Conservation (phyloP, 2,888 invertebrate genomes). For the Caenorhabditis sinica region DNA sequence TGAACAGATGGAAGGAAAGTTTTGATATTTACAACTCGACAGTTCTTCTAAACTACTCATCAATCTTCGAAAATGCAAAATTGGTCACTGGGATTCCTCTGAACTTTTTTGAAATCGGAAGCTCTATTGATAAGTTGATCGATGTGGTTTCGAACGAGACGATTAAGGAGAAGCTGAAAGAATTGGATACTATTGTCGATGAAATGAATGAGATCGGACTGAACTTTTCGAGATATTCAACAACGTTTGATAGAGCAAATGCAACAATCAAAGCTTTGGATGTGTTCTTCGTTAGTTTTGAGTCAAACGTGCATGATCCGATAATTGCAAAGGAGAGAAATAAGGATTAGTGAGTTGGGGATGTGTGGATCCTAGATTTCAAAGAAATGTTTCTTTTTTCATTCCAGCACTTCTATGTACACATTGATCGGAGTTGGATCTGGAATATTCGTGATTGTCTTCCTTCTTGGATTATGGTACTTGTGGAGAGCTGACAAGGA, state of each 20-base stretch:
- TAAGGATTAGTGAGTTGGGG: not conserved
- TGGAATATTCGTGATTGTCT: not conserved
- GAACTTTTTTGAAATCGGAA: not conserved
- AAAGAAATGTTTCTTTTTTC: not conserved
- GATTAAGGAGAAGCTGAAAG: not conserved
- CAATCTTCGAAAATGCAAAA: not conserved
- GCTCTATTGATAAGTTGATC: not conserved
- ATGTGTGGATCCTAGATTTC: not conserved
- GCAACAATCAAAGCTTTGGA: not conserved
- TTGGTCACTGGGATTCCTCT: not conserved
- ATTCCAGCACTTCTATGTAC: not conserved
- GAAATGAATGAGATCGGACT: slow-evolving; percentile 2
- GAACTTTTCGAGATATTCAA: slow-evolving; percentile 8
- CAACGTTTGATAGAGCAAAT: not conserved
- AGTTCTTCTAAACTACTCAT: not conserved
- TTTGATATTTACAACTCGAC: not conserved
- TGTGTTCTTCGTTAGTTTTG: not conserved
- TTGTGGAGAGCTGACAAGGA: slow-evolving; percentile 13
- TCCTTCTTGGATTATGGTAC: not conserved
- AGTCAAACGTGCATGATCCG: not conserved
- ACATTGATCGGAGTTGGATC: slow-evolving; percentile 1
- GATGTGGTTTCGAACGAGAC: not conserved
- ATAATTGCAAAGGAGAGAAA: not conserved
- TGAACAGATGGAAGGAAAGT: not conserved
- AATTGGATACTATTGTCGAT: not conserved